These are phyloP conservation scores for Syngnathus typhle DNA, from an alignment of 2,113 vertebrate genomes.

Conservation along the genomic window DNA sequence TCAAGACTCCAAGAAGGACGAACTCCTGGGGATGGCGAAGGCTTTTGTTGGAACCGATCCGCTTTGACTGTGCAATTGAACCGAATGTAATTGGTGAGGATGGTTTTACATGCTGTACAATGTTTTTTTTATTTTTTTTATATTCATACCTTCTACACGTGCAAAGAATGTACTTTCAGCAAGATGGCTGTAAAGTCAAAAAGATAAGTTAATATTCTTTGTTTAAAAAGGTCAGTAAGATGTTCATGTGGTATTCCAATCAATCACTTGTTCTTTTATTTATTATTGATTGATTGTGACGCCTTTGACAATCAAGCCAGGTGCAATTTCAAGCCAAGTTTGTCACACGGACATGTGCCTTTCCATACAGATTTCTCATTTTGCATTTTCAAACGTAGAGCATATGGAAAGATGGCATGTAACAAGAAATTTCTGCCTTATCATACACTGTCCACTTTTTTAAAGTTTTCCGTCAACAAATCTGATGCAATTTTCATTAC, in stretches of 20 bases:
- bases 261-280: constrained; percentile 51
- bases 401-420: background rate
- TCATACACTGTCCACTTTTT: constrained; percentile 10
- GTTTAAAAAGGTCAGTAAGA: constrained; percentile 10
- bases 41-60: constrained; percentile 33
- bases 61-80: constrained; percentile 42
- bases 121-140: constrained; percentile 19
- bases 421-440: constrained; percentile 4
- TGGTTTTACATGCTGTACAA: constrained; percentile 18
- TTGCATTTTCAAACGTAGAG: constrained; percentile 15
- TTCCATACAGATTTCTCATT: constrained; percentile 19
- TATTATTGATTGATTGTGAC: constrained; percentile 48
- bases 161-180: constrained; percentile 53
- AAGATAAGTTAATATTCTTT: constrained; percentile 25
- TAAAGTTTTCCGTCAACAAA: constrained; percentile 23
- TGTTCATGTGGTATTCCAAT: constrained; percentile 32
- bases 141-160: constrained; percentile 20
- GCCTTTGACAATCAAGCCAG: constrained; percentile 57
- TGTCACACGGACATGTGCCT: constrained; percentile 40
- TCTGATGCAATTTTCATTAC: constrained; percentile 26
- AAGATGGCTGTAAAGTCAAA: constrained; percentile 31
- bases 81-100: constrained; percentile 21
- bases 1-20: constrained; percentile 23
- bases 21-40: constrained; percentile 24
- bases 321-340: constrained; percentile 9